Evolutionary conservation across 37 sponge, comb jelly and placozoan genomes (phyloP).

Genomic region (Amphimedon queenslandica): DNA sequence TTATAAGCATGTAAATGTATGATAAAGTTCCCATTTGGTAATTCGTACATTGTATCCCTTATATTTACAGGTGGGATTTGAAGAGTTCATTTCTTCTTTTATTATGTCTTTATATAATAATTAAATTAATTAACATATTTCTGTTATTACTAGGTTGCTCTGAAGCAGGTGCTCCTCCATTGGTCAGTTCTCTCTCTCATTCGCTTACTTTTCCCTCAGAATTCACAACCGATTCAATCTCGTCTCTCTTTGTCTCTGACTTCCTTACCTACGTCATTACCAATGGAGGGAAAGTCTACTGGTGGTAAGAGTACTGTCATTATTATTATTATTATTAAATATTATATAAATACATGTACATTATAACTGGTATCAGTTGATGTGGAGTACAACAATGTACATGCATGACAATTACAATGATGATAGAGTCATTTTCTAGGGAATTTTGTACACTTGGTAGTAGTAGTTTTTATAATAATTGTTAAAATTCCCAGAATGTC

Average conservation of each 20-base stretch:
- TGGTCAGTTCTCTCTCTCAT: constrained; percentile 56
- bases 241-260: constrained; percentile 39
- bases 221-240: constrained; percentile 12
- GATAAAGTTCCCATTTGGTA: background rate
- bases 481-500: too few relatives aligned
- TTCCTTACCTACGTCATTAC: constrained; percentile 57
- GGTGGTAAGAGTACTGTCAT: constrained; percentile 69
- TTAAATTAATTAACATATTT: background rate
- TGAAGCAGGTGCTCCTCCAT: constrained; percentile 33
- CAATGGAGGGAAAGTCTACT: constrained; percentile 42
- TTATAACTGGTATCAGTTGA: too few relatives aligned
- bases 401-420: too few relatives aligned
- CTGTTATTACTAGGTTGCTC: constrained; percentile 12
- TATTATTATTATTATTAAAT: background rate
- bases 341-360: background rate
- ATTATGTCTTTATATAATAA: too few relatives aligned
- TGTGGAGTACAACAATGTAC: too few relatives aligned
- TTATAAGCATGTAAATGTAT: background rate
- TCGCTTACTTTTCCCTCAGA: constrained; percentile 23
- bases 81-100: too few relatives aligned
- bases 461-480: too few relatives aligned
- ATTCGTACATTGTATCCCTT: too few relatives aligned
- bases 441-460: too few relatives aligned
- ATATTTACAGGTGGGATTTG: too few relatives aligned
- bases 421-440: too few relatives aligned